phyloP scores from a whole-genome alignment of 1,140 invertebrate genomes.

The Pseudomyrmex dendroicus region DNA sequence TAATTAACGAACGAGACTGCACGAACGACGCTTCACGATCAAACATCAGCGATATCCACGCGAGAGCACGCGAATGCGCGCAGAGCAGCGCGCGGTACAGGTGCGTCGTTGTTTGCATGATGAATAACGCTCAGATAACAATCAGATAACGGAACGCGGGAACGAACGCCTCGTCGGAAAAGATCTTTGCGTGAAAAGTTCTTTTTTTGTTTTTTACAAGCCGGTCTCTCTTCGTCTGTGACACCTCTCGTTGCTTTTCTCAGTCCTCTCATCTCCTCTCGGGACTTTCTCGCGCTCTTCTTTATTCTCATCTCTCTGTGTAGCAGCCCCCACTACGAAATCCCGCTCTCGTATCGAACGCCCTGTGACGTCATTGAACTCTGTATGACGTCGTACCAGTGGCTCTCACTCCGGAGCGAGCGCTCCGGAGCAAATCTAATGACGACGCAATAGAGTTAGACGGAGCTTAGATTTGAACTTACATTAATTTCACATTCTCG shows the following conservation, averaged over 20 bases:
- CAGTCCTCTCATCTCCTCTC: not conserved
- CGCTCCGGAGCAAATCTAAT: not conserved
- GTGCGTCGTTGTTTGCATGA: not conserved
- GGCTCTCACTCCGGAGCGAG: slow-evolving; percentile 65
- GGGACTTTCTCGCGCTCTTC: slow-evolving; percentile 9
- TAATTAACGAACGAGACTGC: slow-evolving; percentile 14
- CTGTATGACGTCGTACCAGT: slow-evolving; percentile 79
- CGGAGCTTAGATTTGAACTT: not conserved
- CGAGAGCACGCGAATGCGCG: slow-evolving; percentile 4
- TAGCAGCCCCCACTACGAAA: slow-evolving; percentile 70
- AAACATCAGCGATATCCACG: not conserved
- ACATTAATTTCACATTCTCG: not conserved
- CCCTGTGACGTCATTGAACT: slow-evolving; percentile 80
- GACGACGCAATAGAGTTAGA: not conserved
- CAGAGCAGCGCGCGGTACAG: not conserved
- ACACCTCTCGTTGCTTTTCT: slow-evolving; percentile 10
- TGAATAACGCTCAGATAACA: slow-evolving; percentile 20
- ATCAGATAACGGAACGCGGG: slow-evolving; percentile 24
- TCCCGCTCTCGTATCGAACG: slow-evolving; percentile 80
- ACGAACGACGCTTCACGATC: not conserved
- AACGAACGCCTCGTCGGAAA: slow-evolving; percentile 21
- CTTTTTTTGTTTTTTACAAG: slow-evolving; percentile 10
- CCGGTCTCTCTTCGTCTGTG: slow-evolving; percentile 6
- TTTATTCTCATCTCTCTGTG: slow-evolving; percentile 64
- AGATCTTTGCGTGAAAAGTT: slow-evolving; percentile 58